phyloP scores from a whole-genome alignment of 2,888 invertebrate species.

The Autographa gamma region DNA sequence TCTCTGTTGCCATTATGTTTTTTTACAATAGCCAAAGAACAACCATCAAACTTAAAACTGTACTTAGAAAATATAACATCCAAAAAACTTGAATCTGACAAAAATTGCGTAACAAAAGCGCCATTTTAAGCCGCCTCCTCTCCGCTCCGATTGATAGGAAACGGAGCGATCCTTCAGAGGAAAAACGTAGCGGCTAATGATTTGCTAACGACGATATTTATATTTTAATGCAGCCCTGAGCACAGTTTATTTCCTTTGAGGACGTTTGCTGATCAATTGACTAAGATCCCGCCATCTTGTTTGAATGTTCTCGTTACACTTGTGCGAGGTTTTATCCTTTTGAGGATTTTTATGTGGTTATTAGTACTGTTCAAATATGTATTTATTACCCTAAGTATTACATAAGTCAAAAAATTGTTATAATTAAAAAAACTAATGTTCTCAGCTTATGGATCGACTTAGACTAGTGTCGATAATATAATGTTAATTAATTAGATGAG shows the following conservation, averaged over 20 bases:
- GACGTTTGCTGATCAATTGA: constrained; percentile 72
- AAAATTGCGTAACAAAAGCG: constrained; percentile 12
- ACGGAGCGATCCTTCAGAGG: constrained; percentile 74
- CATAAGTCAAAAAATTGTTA: no score
- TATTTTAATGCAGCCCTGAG: constrained; percentile 83
- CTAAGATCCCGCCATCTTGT: constrained; percentile 43
- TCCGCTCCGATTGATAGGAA: constrained; percentile 81
- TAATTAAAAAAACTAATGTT: no score
- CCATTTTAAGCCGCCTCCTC: constrained; percentile 56
- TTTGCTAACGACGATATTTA: constrained; percentile 88
- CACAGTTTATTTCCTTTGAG: constrained; percentile 87
- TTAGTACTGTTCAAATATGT: background rate
- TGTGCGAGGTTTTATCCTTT: constrained; percentile 9
- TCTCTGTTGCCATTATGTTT: no score
- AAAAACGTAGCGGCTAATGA: constrained; percentile 85
- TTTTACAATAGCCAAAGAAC: no score
- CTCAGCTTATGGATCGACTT: no score
- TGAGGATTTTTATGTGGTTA: background rate
- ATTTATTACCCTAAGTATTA: no score
- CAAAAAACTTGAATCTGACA: no score
- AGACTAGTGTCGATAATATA: no score
- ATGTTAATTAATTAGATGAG: no score
- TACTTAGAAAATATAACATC: no score
- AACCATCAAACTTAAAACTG: no score
- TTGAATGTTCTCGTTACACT: background rate